Base-by-base conservation (phyloP, 30 jellyfish, hydroid and myxozoan species). In the Catostylus mosaicus region DNA sequence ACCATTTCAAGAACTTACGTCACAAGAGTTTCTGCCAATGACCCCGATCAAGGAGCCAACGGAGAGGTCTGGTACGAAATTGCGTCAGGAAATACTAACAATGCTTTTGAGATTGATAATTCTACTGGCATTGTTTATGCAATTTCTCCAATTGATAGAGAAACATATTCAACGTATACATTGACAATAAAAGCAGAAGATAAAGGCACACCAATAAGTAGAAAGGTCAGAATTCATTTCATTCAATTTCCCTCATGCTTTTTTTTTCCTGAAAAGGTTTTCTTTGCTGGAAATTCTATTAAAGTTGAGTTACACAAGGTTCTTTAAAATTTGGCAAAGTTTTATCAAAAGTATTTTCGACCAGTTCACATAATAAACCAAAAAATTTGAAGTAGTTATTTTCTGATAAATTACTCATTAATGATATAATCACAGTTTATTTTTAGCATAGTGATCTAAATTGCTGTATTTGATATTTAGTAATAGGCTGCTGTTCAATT, bases 1-100 rank as follows among this genome's bases (percentile, higher is more conserved):
- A 20, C 83, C 36, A 61, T 75, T 0, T 46, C 72, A 18, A 66
- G 57, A 23, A 52, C 89, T 12, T 78, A 24, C 7, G 97, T 93
- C 33, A 59, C 72, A 14, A 59, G 66, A 38, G 97, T 93, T 4
- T 32, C 61, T 5, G 99, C 99, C 26, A 45, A 82, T 37, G 98
- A 91, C 61, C 68, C 79, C 27, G 98, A 91, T 65, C 73, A 67
- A 26, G 96, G 96, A 19, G 78, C 83, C 35, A 86, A 91, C 65
- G 96, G 98, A 14, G 82, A 76, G 62, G 85, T 91, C 60, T 79
- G 88, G 88, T 91, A 85, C 77, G 77, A 65, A 56, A 91, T 91
- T 54, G 57, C 83, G 36, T 51, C 76, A 47, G 98, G 96, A 22
- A 85, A 91, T 59, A 29, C 7, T 18, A 87, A 68, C 24, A 50